Conservation (phyloP, 2,797 vertebrate genomes). For the Sylvia borin region DNA sequence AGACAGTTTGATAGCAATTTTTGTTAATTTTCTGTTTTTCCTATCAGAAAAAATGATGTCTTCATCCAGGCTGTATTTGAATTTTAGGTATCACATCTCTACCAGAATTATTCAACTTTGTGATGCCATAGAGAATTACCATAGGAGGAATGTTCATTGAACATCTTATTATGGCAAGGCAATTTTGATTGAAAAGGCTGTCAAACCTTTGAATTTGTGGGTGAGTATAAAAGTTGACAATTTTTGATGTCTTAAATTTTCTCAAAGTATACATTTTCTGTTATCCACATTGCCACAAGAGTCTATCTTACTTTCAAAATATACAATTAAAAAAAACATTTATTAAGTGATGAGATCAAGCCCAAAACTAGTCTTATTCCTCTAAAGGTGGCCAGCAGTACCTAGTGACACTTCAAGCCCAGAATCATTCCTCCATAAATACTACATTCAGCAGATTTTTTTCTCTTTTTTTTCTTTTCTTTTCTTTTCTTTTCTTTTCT, state of each 20-base stretch:
- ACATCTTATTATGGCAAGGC: not conserved
- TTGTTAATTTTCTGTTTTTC: not conserved
- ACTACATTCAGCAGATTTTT: not conserved
- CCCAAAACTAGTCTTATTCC: not conserved
- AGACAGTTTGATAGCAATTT: not conserved
- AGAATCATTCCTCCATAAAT: not conserved
- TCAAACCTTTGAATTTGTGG: not conserved
- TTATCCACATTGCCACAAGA: not conserved
- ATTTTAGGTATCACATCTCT: not conserved
- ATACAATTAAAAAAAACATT: not conserved
- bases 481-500: no score
- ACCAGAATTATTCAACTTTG: not conserved
- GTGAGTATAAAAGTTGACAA: not conserved
- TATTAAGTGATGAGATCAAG: not conserved
- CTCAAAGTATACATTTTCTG: not conserved
- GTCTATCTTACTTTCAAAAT: not conserved
- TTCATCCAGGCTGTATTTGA: not conserved
- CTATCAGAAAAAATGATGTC: not conserved
- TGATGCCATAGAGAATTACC: not conserved
- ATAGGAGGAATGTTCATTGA: not conserved
- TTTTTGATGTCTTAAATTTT: not conserved
- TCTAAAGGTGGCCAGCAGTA: not conserved
- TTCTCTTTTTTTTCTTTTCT: not conserved
- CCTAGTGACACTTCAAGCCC: not conserved
- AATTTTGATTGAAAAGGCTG: not conserved